These are phyloP conservation scores for Ectemnius continuus DNA, from an alignment of 2,888 invertebrate genomes.

Conservation along the genomic window DNA sequence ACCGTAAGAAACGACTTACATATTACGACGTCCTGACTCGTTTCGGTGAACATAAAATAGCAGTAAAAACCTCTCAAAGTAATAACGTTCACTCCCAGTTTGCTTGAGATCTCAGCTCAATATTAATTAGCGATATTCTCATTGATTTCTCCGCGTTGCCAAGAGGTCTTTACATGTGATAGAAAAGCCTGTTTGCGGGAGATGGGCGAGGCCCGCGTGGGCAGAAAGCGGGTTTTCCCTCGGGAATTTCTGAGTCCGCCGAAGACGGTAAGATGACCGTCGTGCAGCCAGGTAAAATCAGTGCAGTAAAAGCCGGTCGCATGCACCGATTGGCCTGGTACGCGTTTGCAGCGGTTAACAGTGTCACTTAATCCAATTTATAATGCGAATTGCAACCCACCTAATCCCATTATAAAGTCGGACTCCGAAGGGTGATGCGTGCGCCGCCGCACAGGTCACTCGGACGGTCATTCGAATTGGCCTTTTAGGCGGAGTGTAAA, in stretches of 20 bases:
- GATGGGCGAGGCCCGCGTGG: neutral
- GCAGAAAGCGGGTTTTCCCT: conserved; percentile 7
- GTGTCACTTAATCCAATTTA: conserved; percentile 69
- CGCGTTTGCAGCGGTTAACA: conserved; percentile 62
- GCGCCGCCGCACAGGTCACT: conserved; percentile 12
- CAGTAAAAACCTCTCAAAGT: too few species aligned
- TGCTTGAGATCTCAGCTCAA: too few species aligned
- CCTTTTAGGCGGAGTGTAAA: conserved; percentile 19
- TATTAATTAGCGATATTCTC: too few species aligned
- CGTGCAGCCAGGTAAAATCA: conserved; percentile 38
- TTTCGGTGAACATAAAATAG: neutral
- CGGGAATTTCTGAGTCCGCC: conserved; percentile 23
- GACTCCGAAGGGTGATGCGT: conserved; percentile 58
- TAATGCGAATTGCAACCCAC: conserved; percentile 66
- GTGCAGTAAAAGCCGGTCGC: conserved; percentile 23
- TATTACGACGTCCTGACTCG: neutral
- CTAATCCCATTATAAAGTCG: conserved; percentile 71
- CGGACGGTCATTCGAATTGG: conserved; percentile 19
- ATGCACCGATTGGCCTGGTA: conserved; percentile 23
- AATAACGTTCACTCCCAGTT: too few species aligned
- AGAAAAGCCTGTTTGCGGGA: too few species aligned
- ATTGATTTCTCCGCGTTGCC: too few species aligned
- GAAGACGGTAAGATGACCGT: neutral
- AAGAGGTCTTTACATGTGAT: too few species aligned
- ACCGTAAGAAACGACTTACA: neutral